phyloP scores from a whole-genome alignment of 37 sponge, comb jelly and placozoan species.

The Dysidea cf. avara region DNA sequence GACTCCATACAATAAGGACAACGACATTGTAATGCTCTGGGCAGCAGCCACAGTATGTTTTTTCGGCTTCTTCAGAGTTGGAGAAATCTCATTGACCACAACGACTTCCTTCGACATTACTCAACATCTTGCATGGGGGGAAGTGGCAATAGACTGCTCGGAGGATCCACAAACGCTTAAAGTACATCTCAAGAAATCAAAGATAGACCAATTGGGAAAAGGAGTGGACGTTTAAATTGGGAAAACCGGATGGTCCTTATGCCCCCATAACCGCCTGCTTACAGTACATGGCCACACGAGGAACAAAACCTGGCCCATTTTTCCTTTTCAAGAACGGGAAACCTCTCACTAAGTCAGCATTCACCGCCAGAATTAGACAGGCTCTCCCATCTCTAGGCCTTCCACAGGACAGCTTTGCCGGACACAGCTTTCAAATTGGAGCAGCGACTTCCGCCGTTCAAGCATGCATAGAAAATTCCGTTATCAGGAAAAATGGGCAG shows the following conservation, averaged over 20 bases:
- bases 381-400: no score
- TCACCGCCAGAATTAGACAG: neutral
- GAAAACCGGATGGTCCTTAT: conserved; percentile 7
- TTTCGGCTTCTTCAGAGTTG: conserved; percentile 14
- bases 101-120: neutral
- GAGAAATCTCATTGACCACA: conserved; percentile 2
- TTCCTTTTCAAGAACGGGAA: conserved; percentile 11
- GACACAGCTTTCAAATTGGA: no score
- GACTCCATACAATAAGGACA: neutral
- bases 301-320: conserved; percentile 17
- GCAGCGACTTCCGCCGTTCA: no score
- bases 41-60: conserved; percentile 8
- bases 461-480: neutral
- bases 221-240: conserved; percentile 20
- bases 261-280: conserved; percentile 28
- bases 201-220: conserved; percentile 14
- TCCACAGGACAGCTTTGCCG: no score
- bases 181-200: conserved; percentile 13
- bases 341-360: no score
- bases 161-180: no score
- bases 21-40: neutral
- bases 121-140: neutral
- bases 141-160: conserved; percentile 7
- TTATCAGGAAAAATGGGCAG: conserved; percentile 2
- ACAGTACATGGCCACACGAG: conserved; percentile 12